A percentile compares a stretch with the other conserved stretches of the same genome.
phyloP scores from a whole-genome alignment of 2,888 invertebrate species.

The Lottia scabra region DNA sequence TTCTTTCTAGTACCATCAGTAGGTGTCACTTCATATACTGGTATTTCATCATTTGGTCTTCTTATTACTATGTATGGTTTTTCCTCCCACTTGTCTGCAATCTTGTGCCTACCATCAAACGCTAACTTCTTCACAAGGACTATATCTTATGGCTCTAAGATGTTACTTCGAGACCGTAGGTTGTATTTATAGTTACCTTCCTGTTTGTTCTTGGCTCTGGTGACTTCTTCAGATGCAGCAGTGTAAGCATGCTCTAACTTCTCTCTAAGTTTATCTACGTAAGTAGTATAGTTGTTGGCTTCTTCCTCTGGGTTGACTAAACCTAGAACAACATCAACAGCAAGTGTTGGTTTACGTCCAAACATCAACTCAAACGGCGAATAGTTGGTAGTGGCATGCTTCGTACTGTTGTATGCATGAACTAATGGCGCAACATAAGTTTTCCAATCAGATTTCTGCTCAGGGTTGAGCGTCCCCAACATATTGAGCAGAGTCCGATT shows the following conservation, averaged over 20 bases:
- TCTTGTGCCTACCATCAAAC: too few species aligned
- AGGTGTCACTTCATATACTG: too few species aligned
- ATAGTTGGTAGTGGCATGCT: conserved; percentile 15
- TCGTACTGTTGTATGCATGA: conserved; percentile 24
- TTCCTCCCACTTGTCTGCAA: too few species aligned
- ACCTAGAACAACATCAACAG: neutral
- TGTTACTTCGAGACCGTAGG: too few species aligned
- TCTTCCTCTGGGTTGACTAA: neutral
- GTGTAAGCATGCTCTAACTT: neutral
- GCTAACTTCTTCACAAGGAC: too few species aligned
- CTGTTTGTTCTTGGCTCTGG: too few species aligned
- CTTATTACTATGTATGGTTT: too few species aligned
- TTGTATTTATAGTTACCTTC: too few species aligned
- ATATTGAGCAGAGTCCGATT: conserved; percentile 19
- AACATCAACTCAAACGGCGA: conserved; percentile 22
- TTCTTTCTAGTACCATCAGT: too few species aligned
- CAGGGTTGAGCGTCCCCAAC: conserved; percentile 11
- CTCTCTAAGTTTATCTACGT: neutral
- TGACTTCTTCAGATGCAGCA: neutral
- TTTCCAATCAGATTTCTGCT: conserved; percentile 21
- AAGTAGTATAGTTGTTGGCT: neutral
- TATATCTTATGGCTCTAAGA: too few species aligned
- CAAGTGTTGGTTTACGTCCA: neutral
- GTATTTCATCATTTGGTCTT: too few species aligned
- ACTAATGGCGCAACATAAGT: conserved; percentile 15